A percentile compares a stretch with the other conserved stretches of the same genome.
Evolutionary conservation across 2,888 invertebrate genomes (phyloP).

Genomic region (Cordilura impudica): DNA sequence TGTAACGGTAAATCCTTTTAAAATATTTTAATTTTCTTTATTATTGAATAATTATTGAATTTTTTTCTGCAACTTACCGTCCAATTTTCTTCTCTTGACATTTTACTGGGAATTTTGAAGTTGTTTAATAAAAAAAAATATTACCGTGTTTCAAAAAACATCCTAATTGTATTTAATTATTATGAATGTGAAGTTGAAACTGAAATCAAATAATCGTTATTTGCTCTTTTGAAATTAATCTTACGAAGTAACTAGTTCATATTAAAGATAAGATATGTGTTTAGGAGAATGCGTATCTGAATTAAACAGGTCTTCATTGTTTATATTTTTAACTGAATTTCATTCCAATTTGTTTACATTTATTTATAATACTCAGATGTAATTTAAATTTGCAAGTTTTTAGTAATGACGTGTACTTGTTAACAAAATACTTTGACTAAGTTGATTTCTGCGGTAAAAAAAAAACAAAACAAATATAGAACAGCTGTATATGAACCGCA

Average conservation of each 20-base stretch:
- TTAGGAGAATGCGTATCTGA: too few species aligned
- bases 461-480: not conserved
- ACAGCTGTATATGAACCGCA: not conserved
- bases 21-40: not conserved
- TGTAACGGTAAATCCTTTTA: slow-evolving; percentile 64
- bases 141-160: not conserved
- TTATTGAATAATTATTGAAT: not conserved
- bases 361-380: not conserved
- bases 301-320: not conserved
- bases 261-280: too few species aligned
- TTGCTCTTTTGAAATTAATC: not conserved
- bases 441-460: too few species aligned
- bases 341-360: not conserved
- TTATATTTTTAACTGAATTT: not conserved
- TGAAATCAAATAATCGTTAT: slow-evolving; percentile 3
- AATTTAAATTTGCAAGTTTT: not conserved
- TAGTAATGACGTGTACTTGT: not conserved
- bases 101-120: slow-evolving; percentile 62
- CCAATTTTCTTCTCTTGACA: slow-evolving; percentile 60
- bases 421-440: too few species aligned
- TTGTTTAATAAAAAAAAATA: slow-evolving; percentile 7
- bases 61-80: slow-evolving; percentile 48
- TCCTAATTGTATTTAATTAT: not conserved
- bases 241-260: too few species aligned
- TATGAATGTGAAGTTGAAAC: not conserved